These are phyloP conservation scores for Platyura marginata DNA, from an alignment of 1,140 invertebrate genomes.

Conservation along the genomic window DNA sequence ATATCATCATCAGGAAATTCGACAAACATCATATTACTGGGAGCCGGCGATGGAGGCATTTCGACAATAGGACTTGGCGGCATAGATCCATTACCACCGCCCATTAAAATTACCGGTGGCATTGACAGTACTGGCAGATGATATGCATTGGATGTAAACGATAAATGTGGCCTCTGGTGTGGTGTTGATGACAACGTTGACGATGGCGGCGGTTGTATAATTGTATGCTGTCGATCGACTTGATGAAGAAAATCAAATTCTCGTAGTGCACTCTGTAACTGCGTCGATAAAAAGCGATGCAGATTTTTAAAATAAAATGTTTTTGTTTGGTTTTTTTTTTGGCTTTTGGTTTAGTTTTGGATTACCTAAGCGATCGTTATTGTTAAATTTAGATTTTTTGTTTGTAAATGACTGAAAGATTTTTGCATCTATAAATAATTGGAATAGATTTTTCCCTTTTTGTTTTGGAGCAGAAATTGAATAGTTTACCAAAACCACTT, in stretches of 20 bases:
- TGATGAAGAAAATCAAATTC: slow-evolving; percentile 74
- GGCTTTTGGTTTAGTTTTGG: too few relatives aligned
- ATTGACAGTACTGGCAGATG: slow-evolving; percentile 23
- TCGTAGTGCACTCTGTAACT: slow-evolving; percentile 63
- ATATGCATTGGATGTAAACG: slow-evolving; percentile 9
- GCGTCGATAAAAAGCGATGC: slow-evolving; percentile 10
- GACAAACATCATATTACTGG: slow-evolving; percentile 19
- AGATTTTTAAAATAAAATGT: too few relatives aligned
- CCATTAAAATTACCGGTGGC: slow-evolving; percentile 20
- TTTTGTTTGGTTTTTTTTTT: too few relatives aligned
- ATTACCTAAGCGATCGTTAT: too few relatives aligned
- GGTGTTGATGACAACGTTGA: slow-evolving; percentile 1
- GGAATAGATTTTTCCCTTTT: too few relatives aligned
- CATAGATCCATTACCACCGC: slow-evolving; percentile 6
- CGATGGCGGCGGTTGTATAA: slow-evolving; percentile 6
- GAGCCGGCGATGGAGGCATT: slow-evolving; percentile 13
- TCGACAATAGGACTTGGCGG: slow-evolving; percentile 13
- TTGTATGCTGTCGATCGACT: slow-evolving; percentile 14
- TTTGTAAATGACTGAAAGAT: too few relatives aligned
- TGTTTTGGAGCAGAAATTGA: too few relatives aligned
- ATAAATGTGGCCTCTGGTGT: slow-evolving; percentile 5
- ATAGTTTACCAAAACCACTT: too few relatives aligned
- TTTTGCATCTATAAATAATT: too few relatives aligned
- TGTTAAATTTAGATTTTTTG: too few relatives aligned
- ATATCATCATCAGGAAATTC: slow-evolving; percentile 56